Conservation (phyloP, 2,113 vertebrate genomes). For the Calcarius ornatus region DNA sequence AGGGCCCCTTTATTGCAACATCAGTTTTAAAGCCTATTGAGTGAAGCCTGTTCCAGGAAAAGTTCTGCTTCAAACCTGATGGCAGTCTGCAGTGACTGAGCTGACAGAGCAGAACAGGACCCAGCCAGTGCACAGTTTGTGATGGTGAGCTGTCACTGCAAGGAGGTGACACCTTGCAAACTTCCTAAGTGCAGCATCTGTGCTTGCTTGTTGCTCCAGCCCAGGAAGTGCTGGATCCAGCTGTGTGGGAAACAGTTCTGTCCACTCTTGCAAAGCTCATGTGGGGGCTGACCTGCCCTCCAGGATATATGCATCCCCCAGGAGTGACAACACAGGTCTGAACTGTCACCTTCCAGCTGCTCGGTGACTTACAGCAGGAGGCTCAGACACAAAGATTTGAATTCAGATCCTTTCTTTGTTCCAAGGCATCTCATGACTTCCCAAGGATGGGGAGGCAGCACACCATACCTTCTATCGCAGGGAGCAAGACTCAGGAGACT, state of each 20-base stretch:
- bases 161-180: neutral
- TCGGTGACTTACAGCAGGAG: neutral
- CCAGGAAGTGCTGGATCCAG: neutral
- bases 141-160: neutral
- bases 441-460: neutral
- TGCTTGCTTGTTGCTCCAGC: neutral
- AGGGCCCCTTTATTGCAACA: constrained; percentile 46
- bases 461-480: neutral
- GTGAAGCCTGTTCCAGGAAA: constrained; percentile 2
- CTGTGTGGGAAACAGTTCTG: neutral
- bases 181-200: neutral
- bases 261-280: neutral
- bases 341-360: neutral
- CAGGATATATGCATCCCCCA: neutral
- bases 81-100: neutral
- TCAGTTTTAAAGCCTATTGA: constrained; percentile 40
- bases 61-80: constrained; percentile 35
- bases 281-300: neutral
- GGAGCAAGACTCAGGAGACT: neutral
- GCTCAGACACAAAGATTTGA: neutral
- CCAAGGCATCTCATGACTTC: constrained; percentile 3
- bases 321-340: neutral
- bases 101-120: neutral
- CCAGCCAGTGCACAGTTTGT: neutral
- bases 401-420: neutral